Evolutionary conservation across 2,797 vertebrate species (phyloP), one percentile per base, ranked within the genome.

Genomic region (Macroramphosus scolopax): DNA sequence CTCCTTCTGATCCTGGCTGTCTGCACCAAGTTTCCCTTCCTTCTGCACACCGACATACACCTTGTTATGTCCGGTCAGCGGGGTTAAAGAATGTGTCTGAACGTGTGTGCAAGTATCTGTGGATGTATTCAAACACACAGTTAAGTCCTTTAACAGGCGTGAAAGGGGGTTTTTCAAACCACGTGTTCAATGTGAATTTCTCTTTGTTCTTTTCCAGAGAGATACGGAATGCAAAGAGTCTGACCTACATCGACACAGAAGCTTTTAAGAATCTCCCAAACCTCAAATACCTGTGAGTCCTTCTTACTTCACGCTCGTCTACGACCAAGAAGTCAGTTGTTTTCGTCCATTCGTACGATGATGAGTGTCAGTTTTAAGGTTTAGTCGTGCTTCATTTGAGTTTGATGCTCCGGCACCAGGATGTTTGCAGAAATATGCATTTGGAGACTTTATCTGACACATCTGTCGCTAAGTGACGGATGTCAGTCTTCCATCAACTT

Each of bases 281-380:
- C 75, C 74, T 98, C 49, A 92, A 94, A 80, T 97, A 97, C 66
- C 85, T 98, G 96, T 98, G 76, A 96, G 96, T 91, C 86, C 29
- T 51, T 46, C 48, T 43, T 3, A 38, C 7, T 25, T 3, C 8
- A 25, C n/a, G n/a, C n/a, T n/a, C n/a, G n/a, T n/a, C n/a, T n/a
- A n/a, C n/a, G n/a, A n/a, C n/a, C n/a, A n/a, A n/a, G n/a, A n/a
- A n/a, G n/a, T n/a, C n/a, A n/a, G n/a, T n/a, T n/a, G n/a, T n/a
- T 20, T 29, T 45, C 5, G 20, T 22, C 20, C 20, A 22, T 3
- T 6, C 20, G 20, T n/a, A n/a, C n/a, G 20, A 22, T 3, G 20
- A 3, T 22, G 3, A 22, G 20, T 6, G 6, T 22, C 20, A 22
- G 20, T 3, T 6, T 22, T 3, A 6, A n/a, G n/a, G n/a, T n/a